A percentile compares a stretch with the other conserved stretches of the same genome.
Conservation (phyloP, 2,888 invertebrate genomes). For the Macrophya alboannulata region DNA sequence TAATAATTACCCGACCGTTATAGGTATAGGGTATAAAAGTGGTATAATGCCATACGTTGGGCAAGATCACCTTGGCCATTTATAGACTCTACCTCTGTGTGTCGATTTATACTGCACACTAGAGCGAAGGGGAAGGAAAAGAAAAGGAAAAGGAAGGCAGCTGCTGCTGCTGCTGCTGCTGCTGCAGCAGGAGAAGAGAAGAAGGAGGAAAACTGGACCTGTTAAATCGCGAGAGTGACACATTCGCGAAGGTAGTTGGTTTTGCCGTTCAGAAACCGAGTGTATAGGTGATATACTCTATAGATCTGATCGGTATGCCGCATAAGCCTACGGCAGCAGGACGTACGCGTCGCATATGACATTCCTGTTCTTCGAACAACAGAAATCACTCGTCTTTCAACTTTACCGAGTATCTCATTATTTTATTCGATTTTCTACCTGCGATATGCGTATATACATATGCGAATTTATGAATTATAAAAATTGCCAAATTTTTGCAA, state of each 20-base stretch:
- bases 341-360: neutral
- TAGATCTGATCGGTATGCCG: neutral
- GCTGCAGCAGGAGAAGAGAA: neutral
- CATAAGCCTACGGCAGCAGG: neutral
- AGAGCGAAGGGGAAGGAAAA: neutral
- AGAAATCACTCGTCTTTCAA: slow-evolving; percentile 15
- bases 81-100: slow-evolving; percentile 45
- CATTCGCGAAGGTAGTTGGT: neutral
- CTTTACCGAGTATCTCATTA: neutral
- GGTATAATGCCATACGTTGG: neutral
- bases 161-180: neutral
- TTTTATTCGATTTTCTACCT: neutral
- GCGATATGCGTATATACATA: too few species aligned
- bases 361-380: neutral
- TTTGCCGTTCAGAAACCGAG: slow-evolving; percentile 14
- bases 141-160: too few species aligned
- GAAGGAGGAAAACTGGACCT: slow-evolving; percentile 41
- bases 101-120: neutral
- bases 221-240: slow-evolving; percentile 49
- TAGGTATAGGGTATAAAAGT: slow-evolving; percentile 32
- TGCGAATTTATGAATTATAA: too few species aligned
- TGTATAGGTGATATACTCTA: neutral
- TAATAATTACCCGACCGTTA: slow-evolving; percentile 32
- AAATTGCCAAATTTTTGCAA: neutral
- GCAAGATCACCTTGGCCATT: slow-evolving; percentile 62